A percentile compares a stretch with the other conserved stretches of the same genome.
These are phyloP conservation scores for Enteromius viviparus DNA, from an alignment of 2,797 vertebrate genomes.

Conservation along the genomic window DNA sequence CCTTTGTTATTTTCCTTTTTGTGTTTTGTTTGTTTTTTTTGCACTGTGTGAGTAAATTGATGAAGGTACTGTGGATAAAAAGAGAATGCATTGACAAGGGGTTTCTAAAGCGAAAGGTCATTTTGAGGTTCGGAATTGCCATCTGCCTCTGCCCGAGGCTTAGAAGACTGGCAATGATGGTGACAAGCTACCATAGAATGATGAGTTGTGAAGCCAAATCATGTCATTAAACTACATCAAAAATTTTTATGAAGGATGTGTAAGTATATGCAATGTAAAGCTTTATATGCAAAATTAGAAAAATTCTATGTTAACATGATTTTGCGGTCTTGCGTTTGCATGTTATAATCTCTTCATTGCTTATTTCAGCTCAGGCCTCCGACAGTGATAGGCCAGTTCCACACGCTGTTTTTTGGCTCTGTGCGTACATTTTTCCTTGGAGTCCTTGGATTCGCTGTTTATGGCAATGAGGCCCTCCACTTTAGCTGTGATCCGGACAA, in stretches of 20 bases:
- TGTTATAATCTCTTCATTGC: constrained; percentile 51
- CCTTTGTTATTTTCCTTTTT: constrained; percentile 75
- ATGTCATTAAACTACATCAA: constrained; percentile 90
- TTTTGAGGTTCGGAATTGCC: constrained; percentile 58
- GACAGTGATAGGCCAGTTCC: constrained; percentile 88
- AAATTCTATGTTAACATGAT: not conserved
- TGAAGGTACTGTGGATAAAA: constrained; percentile 74
- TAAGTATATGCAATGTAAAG: constrained; percentile 71
- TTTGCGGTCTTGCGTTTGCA: not conserved
- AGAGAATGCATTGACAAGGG: constrained; percentile 77
- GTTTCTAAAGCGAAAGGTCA: constrained; percentile 75
- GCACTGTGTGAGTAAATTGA: constrained; percentile 78
- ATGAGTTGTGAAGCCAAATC: constrained; percentile 63
- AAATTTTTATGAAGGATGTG: constrained; percentile 90
- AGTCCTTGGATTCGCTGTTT: constrained; percentile 86
- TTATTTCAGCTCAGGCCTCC: constrained; percentile 85
- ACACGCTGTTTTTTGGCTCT: constrained; percentile 90
- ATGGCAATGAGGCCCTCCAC: constrained; percentile 88
- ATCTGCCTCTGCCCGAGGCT: constrained; percentile 63
- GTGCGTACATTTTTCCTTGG: constrained; percentile 88
- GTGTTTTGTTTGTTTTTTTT: constrained; percentile 62
- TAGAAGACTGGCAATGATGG: constrained; percentile 69
- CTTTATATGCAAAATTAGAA: not conserved
- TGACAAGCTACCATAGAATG: constrained; percentile 62
- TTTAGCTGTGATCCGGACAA: constrained; percentile 90